Evolutionary conservation across 1,140 invertebrate genomes (phyloP), one percentile per base, ranked within the genome.

Genomic region (Battus philenor): DNA sequence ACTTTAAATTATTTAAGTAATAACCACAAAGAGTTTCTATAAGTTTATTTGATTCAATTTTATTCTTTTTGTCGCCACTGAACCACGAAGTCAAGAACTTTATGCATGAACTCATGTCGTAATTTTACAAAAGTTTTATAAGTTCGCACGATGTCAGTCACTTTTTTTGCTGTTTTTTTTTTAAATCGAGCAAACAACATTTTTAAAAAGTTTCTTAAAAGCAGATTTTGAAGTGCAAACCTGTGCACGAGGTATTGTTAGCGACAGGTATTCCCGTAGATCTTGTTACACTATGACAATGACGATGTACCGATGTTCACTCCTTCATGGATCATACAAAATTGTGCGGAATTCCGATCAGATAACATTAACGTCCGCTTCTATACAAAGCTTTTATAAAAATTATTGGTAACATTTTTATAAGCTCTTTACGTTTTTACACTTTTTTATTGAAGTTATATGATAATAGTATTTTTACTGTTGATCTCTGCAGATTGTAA

Each of bases 261-360:
- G 4, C 16, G 63, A 74, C 74, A 81, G 77, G 77, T 81, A 78
- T 67, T 50, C 63, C 33, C 39, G 45, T 65, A 58, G 55, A 74
- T 78, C 71, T 67, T 46, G 61, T 79, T 82, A 77, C 75, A 78
- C 38, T 32, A 45, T 63, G 54, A 72, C 66, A 78, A 73, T 67
- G 45, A 44, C 10, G 36, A 39, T 31, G 13, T 44, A 34, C 44
- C 18, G 33, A 54, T 58, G 45, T 76, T 76, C 68, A 82, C 78
- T 82, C 74, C 72, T 78, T 77, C 68, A 66, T 29, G 44, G 34
- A n/a, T 43, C 29, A 31, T 32, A 41, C 51, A 29, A 68, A 68
- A 62, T 51, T 55, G 50, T 61, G 60, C 62, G 67, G 59, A 78
- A 61, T 83, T 83, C 79, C 79, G 76, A 79, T 83, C 79, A 77